These are phyloP conservation scores for Athalia circularis DNA, from an alignment of 2,888 invertebrate species.

Conservation along the genomic window DNA sequence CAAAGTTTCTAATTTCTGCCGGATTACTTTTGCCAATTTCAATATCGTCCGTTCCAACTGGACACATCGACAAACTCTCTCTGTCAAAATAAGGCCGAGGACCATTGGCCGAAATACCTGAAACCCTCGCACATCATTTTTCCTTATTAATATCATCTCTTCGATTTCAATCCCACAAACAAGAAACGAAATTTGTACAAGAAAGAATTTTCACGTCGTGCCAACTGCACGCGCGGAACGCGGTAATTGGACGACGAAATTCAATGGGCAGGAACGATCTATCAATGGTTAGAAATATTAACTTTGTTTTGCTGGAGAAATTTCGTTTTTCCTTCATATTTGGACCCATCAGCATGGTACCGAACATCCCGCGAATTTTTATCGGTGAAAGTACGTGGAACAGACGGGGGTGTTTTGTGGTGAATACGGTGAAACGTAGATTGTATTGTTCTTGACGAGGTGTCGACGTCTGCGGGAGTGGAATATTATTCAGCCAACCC, in stretches of 20 bases:
- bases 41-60: background rate
- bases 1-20: background rate
- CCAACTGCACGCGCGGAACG: conserved; percentile 19
- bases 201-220: conserved; percentile 6
- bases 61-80: conserved; percentile 8
- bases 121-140: background rate
- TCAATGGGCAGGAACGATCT: conserved; percentile 22
- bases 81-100: background rate
- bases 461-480: background rate
- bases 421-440: too few relatives aligned
- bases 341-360: background rate
- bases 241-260: conserved; percentile 25
- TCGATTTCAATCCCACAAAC: background rate
- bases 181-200: background rate
- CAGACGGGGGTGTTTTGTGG: too few relatives aligned
- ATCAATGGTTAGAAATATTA: background rate
- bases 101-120: conserved; percentile 25
- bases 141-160: background rate
- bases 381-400: too few relatives aligned
- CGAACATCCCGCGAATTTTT: background rate
- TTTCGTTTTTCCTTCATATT: background rate
- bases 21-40: conserved; percentile 11
- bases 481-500: background rate
- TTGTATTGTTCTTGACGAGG: too few relatives aligned
- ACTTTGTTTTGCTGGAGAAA: background rate